Conservation (phyloP, 2,113 vertebrate genomes). For the Anguilla rostrata region DNA sequence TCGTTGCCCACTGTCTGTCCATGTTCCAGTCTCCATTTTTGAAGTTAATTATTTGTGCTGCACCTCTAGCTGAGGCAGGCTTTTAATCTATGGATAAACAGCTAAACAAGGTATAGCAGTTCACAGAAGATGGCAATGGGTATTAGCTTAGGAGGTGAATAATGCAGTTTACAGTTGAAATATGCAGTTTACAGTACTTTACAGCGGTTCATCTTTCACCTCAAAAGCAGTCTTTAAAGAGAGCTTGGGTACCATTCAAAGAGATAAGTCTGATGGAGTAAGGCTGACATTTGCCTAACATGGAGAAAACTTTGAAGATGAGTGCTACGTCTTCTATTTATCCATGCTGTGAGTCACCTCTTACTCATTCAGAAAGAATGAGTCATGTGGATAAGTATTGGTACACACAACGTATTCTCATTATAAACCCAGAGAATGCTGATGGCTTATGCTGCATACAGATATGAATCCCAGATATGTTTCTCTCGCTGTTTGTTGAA, state of each 20-base stretch:
- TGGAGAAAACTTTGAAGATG: not conserved
- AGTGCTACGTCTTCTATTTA: not conserved
- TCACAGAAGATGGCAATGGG: not conserved
- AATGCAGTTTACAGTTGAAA: too few species aligned
- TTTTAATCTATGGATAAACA: not conserved
- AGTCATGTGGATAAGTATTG: not conserved
- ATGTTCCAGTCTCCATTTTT: not conserved
- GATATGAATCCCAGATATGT: not conserved
- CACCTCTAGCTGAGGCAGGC: not conserved
- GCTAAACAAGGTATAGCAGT: not conserved
- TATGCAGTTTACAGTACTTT: not conserved
- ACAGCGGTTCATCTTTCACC: not conserved
- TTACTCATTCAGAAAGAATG: not conserved
- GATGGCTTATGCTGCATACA: not conserved
- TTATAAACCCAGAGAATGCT: not conserved
- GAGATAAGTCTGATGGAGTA: not conserved
- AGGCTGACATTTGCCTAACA: not conserved
- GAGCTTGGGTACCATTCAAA: not conserved
- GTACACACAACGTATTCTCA: not conserved
- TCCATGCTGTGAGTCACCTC: not conserved
- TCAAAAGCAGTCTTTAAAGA: not conserved
- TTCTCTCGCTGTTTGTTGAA: not conserved
- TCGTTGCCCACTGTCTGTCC: not conserved
- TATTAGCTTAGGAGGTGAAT: not conserved
- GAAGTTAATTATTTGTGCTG: too few species aligned